A percentile compares a stretch with the other conserved stretches of the same genome.
Conservation (phyloP, 2,113 vertebrate genomes). For the Trogon melanurus region DNA sequence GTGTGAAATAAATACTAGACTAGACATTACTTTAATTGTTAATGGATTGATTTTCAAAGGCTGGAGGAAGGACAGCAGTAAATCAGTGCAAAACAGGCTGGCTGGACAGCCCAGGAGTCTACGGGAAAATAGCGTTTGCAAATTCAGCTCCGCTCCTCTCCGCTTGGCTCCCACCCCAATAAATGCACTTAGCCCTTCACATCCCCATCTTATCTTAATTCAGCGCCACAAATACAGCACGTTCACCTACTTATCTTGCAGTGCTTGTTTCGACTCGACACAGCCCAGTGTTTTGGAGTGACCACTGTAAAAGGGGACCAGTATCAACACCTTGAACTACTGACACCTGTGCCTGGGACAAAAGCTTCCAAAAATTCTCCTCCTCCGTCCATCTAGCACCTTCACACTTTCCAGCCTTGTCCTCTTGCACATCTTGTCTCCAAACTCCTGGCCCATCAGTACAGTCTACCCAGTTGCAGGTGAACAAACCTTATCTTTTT, state of each 20-base stretch:
- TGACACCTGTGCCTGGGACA: neutral
- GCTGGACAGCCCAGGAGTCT: neutral
- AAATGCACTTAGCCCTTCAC: neutral
- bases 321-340: neutral
- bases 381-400: neutral
- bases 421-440: neutral
- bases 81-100: neutral
- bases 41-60: slow-evolving; percentile 46
- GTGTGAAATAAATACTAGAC: slow-evolving; percentile 2
- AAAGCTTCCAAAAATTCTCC: neutral
- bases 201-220: neutral
- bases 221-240: neutral
- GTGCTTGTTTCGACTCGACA: neutral
- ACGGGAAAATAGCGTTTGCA: neutral
- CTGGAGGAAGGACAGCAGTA: slow-evolving; percentile 43
- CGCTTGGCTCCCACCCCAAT: slow-evolving; percentile 8
- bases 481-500: neutral
- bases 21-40: slow-evolving; percentile 36
- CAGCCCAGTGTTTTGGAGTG: neutral
- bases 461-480: neutral
- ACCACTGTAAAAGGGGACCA: neutral
- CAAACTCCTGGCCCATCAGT: neutral
- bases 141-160: slow-evolving; percentile 37
- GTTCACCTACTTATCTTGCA: neutral
- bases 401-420: neutral